Evolutionary conservation across 2,113 vertebrate genomes (phyloP), one percentile per base, ranked within the genome.

Genomic region (Oncorhynchus mykiss): DNA sequence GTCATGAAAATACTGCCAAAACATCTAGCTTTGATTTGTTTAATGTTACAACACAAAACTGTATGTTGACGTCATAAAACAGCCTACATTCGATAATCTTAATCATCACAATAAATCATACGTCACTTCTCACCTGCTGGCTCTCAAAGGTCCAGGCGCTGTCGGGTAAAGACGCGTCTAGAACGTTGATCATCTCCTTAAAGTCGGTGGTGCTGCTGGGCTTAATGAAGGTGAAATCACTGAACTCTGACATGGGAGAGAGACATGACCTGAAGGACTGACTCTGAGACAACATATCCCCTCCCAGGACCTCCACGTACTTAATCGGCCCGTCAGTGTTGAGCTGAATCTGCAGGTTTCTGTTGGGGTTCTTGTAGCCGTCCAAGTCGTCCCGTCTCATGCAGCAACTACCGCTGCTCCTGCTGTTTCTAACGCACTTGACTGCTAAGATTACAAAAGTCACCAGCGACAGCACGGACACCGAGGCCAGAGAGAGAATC

Each of bases 211-310:
- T 90, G 82, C 90, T 91, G 85, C 88, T 92, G 80, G 93, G 91
- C 72, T 94, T 92, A 80, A 92, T 83, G 79, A 93, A 84, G 80
- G 92, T 91, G 85, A 93, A 90, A 78, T 91, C 91, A 82, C 91
- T 91, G 66, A 90, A 92, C 82, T 88, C 88, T 75, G 91, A 91
- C 85, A 89, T 87, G 70, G 91, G 91, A 80, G 91, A 93, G 80
- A 91, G 87, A 83, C 91, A 90, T 11, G 93, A 91, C 80, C 91
- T 91, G 75, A 90, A 92, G 72, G 90, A 91, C 65, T 91, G 90
- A 78, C 91, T 91, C 83, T 93, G 91, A 82, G 81, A 82, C 78
- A 88, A 75, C 77, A 88, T 84, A 77, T 88, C 88, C 73, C 79
- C 87, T 82, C 91, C 92, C 69, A 92, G 88, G 74, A 92, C 88